These are phyloP conservation scores for Acanthochromis polyacanthus DNA, from an alignment of 2,113 vertebrate genomes.

Conservation along the genomic window DNA sequence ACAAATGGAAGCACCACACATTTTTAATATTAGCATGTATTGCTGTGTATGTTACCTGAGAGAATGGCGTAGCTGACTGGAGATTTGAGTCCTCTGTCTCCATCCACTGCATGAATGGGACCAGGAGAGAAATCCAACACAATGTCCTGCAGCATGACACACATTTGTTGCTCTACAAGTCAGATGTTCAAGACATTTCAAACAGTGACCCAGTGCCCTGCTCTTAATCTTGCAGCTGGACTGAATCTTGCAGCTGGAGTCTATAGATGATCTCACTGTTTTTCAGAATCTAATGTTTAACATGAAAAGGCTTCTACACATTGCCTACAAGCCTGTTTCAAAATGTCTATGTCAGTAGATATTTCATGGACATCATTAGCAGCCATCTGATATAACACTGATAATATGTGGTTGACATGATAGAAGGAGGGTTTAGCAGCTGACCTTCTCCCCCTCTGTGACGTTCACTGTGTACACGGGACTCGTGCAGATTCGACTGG, in stretches of 20 bases:
- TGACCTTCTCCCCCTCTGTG: slow-evolving; percentile 84
- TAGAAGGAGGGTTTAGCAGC: neutral
- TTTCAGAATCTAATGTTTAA: too few species aligned
- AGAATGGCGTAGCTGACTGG: slow-evolving; percentile 84
- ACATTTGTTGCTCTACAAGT: neutral
- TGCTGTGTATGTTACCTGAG: slow-evolving; percentile 78
- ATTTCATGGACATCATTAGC: too few species aligned
- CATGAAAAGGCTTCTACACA: too few species aligned
- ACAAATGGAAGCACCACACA: neutral
- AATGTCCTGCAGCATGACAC: slow-evolving; percentile 63
- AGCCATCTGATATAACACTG: too few species aligned
- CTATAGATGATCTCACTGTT: too few species aligned
- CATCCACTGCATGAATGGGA: slow-evolving; percentile 86
- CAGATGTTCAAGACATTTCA: neutral
- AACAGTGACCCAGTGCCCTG: neutral
- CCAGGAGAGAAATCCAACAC: slow-evolving; percentile 84
- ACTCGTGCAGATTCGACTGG: slow-evolving; percentile 77
- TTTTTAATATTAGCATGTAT: neutral
- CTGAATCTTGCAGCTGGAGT: neutral
- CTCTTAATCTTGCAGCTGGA: neutral
- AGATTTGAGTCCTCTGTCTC: slow-evolving; percentile 82
- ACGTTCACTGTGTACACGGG: slow-evolving; percentile 82
- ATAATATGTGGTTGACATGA: neutral
- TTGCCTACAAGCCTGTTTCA: too few species aligned
- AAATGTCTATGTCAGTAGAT: too few species aligned